A percentile compares a stretch with the other conserved stretches of the same genome.
Evolutionary conservation across 2,113 vertebrate genomes (phyloP).

Genomic region (Neolamprologus kungweensis): DNA sequence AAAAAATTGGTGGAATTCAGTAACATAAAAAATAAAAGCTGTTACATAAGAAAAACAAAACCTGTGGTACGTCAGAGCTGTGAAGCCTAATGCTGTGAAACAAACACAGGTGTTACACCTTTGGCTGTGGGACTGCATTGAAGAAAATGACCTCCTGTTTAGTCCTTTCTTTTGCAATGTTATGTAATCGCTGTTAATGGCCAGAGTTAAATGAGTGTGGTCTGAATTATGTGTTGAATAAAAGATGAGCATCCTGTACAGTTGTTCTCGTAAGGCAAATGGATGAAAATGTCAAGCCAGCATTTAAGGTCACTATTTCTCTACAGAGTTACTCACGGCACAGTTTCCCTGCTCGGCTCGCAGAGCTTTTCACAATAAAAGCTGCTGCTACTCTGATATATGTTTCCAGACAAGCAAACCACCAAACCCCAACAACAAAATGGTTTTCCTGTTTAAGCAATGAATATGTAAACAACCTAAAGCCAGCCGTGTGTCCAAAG

Average conservation of each 20-base stretch:
- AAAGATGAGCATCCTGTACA: conserved; percentile 3
- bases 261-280: conserved; percentile 1
- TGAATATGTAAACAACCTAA: background rate
- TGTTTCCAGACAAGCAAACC: background rate
- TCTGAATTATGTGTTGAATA: background rate
- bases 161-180: background rate
- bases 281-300: conserved; percentile 19
- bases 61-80: background rate
- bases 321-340: background rate
- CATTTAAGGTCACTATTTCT: conserved; percentile 11
- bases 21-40: background rate
- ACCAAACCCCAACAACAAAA: background rate
- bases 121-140: background rate
- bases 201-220: background rate
- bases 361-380: background rate
- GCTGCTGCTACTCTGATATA: background rate
- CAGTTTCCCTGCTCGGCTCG: background rate
- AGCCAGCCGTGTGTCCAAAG: background rate
- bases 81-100: background rate
- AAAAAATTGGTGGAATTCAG: background rate
- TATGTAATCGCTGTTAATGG: background rate
- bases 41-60: background rate
- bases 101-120: background rate
- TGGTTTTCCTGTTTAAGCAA: background rate
- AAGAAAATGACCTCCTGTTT: background rate